Evolutionary conservation across 1,140 invertebrate species (phyloP), one percentile per base, ranked within the genome.

Genomic region (Heliothis subflexa): DNA sequence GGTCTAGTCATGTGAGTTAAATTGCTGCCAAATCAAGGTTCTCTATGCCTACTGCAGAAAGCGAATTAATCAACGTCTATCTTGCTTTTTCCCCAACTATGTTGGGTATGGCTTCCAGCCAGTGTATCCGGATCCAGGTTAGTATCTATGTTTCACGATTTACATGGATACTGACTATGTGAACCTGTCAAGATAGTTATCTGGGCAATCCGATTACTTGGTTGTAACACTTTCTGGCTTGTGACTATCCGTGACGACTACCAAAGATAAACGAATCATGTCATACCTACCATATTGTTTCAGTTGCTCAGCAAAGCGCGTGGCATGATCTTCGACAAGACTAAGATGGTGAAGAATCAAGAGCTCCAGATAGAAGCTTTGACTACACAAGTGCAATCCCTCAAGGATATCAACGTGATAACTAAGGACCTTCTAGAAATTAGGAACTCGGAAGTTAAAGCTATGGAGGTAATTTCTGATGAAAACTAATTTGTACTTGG

Each of bases 351-450:
- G 71, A 96, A 96, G 83, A 97, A 97, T 88, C 97, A 97, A 87
- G 97, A 97, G 88, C 93, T 96, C 78, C 97, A 97, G 87, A 97
- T 97, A 47, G 95, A 95, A 52, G 96, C 97, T 0, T 88, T 97
- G 9, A 96, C 95, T 16, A 96, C 95, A 40, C 97, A 97, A 86
- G 96, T 97, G 3, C 90, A 95, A 18, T 97, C 97, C 2, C 91
- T 97, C 21, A 97, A 97, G 89, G 97, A 98, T 80, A 97, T 98
- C 2, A 95, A 97, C 11, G 91, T 95, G 10, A 97, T 97, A 55
- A 97, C 97, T 1, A 97, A 97, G 85, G 97, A 97, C 83, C 91
- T 98, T 70, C 90, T 97, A 14, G 96, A 97, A 77, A 97, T 98
- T 4, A 95, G 97, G 68, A 97, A 97, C 82, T 95, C 96, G 80